A percentile compares a stretch with the other conserved stretches of the same genome.
These are phyloP conservation scores for Physella acuta DNA, from an alignment of 1,140 invertebrate species.

Conservation along the genomic window DNA sequence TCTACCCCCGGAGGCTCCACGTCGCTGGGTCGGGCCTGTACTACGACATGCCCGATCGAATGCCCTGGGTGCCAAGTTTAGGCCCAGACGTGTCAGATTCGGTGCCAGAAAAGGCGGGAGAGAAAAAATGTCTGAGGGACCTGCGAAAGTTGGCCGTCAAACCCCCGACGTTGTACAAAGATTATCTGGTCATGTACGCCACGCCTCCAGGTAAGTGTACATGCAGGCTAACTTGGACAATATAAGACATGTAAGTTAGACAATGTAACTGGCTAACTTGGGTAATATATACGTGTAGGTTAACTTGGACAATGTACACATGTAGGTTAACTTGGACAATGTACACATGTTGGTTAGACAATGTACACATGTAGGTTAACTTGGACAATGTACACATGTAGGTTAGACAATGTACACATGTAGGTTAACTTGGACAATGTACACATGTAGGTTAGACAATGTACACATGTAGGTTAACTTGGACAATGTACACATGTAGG, in stretches of 20 bases:
- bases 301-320: background rate
- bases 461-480: too few relatives aligned
- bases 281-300: background rate
- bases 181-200: constrained; percentile 89
- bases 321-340: background rate
- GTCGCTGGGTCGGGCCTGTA: too few relatives aligned
- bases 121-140: background rate
- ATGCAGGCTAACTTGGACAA: background rate
- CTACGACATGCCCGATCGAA: too few relatives aligned
- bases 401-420: too few relatives aligned
- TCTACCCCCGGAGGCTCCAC: too few relatives aligned
- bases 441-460: too few relatives aligned
- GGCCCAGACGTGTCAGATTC: background rate
- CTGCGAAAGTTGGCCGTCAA: background rate
- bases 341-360: background rate
- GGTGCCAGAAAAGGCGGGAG: background rate
- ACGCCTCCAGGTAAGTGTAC: constrained; percentile 72
- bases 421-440: too few relatives aligned
- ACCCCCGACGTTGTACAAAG: constrained; percentile 75
- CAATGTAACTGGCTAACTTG: background rate
- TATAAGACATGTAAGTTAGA: background rate
- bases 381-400: background rate
- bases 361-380: background rate
- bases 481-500: too few relatives aligned
- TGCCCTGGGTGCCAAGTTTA: too few relatives aligned